Evolutionary conservation across 1,140 invertebrate genomes (phyloP).

Genomic region (Trinorchestia longiramus): DNA sequence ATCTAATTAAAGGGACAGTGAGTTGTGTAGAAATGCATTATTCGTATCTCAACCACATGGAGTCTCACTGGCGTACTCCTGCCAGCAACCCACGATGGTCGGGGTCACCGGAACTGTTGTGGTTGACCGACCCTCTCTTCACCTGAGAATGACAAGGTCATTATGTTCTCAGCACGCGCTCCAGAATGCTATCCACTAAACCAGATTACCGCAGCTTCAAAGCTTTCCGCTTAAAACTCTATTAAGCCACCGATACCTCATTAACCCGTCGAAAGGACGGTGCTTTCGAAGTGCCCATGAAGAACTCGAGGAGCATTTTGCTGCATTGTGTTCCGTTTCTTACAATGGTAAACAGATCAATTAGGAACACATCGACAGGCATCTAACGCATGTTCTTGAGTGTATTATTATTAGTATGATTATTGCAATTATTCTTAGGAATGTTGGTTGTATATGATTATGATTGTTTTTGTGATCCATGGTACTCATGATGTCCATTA

Average conservation of each 20-base stretch:
- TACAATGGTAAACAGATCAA: too few relatives aligned
- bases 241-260: constrained; percentile 37
- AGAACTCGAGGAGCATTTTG: background rate
- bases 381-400: too few relatives aligned
- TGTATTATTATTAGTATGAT: too few relatives aligned
- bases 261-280: background rate
- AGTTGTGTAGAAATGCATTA: background rate
- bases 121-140: constrained; percentile 31
- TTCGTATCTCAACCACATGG: too few relatives aligned
- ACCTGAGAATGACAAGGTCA: constrained; percentile 45
- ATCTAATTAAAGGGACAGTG: background rate
- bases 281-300: background rate
- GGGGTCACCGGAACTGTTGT: constrained; percentile 5
- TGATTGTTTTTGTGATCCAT: too few relatives aligned
- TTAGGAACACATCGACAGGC: too few relatives aligned
- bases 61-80: too few relatives aligned
- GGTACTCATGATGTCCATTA: too few relatives aligned
- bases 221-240: constrained; percentile 15
- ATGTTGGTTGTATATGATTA: too few relatives aligned
- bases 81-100: background rate
- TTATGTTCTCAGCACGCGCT: constrained; percentile 49
- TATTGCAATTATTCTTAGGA: too few relatives aligned
- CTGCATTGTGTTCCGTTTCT: background rate
- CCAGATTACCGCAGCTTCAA: constrained; percentile 26
- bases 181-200: background rate